Evolutionary conservation across 2,797 vertebrate species (phyloP).

Genomic region (Tangara arthus): DNA sequence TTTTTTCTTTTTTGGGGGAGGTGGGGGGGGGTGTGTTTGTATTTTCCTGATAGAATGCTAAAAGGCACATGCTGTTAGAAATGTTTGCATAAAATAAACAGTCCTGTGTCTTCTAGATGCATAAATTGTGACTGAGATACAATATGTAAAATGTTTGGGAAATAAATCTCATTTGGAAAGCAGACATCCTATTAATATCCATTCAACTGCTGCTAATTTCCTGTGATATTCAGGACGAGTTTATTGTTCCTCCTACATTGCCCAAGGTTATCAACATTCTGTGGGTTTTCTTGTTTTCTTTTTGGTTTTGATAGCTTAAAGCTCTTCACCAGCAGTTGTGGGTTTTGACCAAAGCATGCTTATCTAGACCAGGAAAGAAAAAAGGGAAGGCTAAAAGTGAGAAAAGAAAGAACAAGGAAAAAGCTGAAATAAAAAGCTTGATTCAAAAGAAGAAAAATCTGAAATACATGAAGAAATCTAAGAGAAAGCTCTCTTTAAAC

Average conservation of each 20-base stretch:
- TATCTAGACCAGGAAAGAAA: conserved; percentile 79
- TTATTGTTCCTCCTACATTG: neutral
- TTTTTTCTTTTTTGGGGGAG: no score
- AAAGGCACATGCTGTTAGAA: neutral
- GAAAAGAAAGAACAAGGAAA: conserved; percentile 67
- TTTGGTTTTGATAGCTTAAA: conserved; percentile 77
- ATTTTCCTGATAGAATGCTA: neutral
- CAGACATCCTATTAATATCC: neutral
- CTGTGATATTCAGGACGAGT: neutral
- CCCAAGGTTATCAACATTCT: neutral
- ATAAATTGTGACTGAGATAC: neutral
- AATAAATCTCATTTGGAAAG: neutral
- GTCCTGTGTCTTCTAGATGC: neutral
- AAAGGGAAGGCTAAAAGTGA: conserved; percentile 78
- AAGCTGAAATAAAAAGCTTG: conserved; percentile 60
- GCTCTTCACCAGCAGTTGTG: conserved; percentile 83
- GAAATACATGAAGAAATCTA: conserved; percentile 70
- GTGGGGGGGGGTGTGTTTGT: accelerated
- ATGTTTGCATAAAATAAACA: neutral
- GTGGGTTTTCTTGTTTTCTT: neutral
- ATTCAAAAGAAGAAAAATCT: conserved; percentile 70
- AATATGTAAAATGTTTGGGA: neutral
- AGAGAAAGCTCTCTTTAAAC: conserved; percentile 69
- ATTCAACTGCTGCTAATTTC: neutral
- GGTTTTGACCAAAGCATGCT: conserved; percentile 77